Base-by-base conservation (phyloP, 2,888 invertebrate species). In the Trachelus iudaicus region DNA sequence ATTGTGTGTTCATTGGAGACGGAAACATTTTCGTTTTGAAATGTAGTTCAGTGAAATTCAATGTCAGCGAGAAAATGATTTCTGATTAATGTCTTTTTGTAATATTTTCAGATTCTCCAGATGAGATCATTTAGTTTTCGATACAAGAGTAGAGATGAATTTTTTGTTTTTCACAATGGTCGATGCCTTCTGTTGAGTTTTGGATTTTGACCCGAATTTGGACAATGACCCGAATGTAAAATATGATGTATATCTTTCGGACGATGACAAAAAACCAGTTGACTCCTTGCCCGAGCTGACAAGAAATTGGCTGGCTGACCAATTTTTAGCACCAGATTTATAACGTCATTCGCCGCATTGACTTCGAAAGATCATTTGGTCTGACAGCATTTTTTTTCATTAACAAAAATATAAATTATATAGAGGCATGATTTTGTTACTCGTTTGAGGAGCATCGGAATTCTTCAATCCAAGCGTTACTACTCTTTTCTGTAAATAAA, bases 301-400 rank as follows among this genome's bases (percentile, higher is more conserved):
- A 71, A 34, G 71, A 71, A 71, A 71, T 71, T 71, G 71, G 71
- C 71, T 34, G 71, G 71, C 31, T 31, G 34, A 71, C 71, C 71
- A 71, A 71, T 71, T 71, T 71, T 71, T 71, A 71, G 71, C 33
- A 71, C 71, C 71, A 34, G 71, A 71, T 71, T 34, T 31, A 34
- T 23, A 31, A 71, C 71, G 71, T 33, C 33, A 71, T 71, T 71
- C 71, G 71, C 2, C 56, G 15, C 15, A 23, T 23, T 56, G 23
- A 56, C 9, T 56, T 56, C 23, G 23, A 56, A 56, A 56, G 4
- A 56, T 56, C 23, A 56, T 23, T 56, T 56, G 56, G 9, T 6
- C 23, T 56, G 56, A 23, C 9, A 9, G 56, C 23, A 56, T 56
- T 56, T 56, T 23, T 15, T 56, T 56, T 23, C 56, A 56, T 56